Percentiles rank a stretch among this genome's conserved stretches.
Conservation (phyloP, 1,140 invertebrate species). For the Euura saliciscinereae region DNA sequence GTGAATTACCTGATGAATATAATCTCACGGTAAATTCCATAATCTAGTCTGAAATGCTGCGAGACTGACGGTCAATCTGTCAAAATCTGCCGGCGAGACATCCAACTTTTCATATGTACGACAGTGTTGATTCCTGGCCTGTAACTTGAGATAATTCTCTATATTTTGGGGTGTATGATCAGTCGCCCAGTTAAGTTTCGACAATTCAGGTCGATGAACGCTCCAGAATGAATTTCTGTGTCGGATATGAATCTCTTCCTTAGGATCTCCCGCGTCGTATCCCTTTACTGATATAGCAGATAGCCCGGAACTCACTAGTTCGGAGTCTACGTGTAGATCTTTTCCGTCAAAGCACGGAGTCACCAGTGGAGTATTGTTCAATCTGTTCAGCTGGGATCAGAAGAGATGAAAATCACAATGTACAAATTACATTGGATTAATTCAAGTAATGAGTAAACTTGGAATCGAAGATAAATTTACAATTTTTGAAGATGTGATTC, state of each 20-base stretch:
- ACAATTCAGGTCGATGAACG: conserved; percentile 7
- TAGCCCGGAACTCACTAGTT: neutral
- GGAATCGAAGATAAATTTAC: too few species aligned
- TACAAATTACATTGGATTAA: too few species aligned
- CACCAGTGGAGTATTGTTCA: neutral
- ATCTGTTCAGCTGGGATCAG: neutral
- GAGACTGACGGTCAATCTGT: neutral
- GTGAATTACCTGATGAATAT: conserved; percentile 1
- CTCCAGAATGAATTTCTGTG: conserved; percentile 8
- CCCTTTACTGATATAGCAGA: conserved; percentile 6
- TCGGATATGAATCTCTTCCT: neutral
- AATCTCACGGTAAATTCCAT: too few species aligned
- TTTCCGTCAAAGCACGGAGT: conserved; percentile 3
- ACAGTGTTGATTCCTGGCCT: neutral
- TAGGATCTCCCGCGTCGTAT: neutral
- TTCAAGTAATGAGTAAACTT: too few species aligned
- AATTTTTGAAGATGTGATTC: too few species aligned
- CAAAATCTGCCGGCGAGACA: neutral
- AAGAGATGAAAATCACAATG: neutral
- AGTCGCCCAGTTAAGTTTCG: neutral
- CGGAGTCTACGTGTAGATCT: conserved; percentile 1
- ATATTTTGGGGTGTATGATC: neutral
- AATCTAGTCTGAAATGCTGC: too few species aligned
- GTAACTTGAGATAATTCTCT: neutral
- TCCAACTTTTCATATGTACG: neutral